Evolutionary conservation across 2,888 invertebrate genomes (phyloP).

Genomic region (Thera obeliscata): DNA sequence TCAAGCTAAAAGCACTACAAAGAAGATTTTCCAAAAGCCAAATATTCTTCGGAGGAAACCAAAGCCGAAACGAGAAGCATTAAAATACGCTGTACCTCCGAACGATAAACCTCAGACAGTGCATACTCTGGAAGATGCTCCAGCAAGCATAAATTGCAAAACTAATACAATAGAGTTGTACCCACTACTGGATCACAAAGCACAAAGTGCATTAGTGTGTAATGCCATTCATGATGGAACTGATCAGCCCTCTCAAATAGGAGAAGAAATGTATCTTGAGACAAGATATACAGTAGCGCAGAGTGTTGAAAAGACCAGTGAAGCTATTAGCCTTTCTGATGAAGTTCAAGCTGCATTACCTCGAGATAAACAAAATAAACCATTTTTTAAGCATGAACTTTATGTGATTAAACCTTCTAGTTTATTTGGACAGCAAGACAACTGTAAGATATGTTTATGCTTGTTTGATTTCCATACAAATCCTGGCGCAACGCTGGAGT

Average conservation of each 20-base stretch:
- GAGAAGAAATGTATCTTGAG: background rate
- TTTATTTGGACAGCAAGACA: slow-evolving; percentile 21
- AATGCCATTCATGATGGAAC: background rate
- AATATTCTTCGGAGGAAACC: slow-evolving; percentile 72
- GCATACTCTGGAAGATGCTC: slow-evolving; percentile 4
- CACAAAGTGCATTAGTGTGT: background rate
- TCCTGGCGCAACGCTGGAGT: too few relatives aligned
- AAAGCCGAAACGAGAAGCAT: slow-evolving; percentile 43
- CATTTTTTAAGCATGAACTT: slow-evolving; percentile 14
- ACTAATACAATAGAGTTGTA: slow-evolving; percentile 2
- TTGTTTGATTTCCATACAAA: too few relatives aligned
- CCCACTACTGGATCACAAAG: slow-evolving; percentile 3
- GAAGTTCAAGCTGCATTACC: slow-evolving; percentile 3
- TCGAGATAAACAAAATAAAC: slow-evolving; percentile 5
- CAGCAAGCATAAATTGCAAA: slow-evolving; percentile 2
- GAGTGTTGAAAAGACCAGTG: slow-evolving; percentile 7
- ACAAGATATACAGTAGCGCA: background rate
- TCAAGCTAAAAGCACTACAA: slow-evolving; percentile 53
- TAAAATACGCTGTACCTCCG: slow-evolving; percentile 45
- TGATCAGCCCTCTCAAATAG: slow-evolving; percentile 1
- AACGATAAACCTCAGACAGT: slow-evolving; percentile 10
- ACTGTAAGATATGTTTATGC: slow-evolving; percentile 13
- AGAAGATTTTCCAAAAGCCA: slow-evolving; percentile 72
- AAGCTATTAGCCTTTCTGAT: background rate
- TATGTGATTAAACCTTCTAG: slow-evolving; percentile 8